Evolutionary conservation across 2,888 invertebrate species (phyloP).

Genomic region (Sturmia bella): DNA sequence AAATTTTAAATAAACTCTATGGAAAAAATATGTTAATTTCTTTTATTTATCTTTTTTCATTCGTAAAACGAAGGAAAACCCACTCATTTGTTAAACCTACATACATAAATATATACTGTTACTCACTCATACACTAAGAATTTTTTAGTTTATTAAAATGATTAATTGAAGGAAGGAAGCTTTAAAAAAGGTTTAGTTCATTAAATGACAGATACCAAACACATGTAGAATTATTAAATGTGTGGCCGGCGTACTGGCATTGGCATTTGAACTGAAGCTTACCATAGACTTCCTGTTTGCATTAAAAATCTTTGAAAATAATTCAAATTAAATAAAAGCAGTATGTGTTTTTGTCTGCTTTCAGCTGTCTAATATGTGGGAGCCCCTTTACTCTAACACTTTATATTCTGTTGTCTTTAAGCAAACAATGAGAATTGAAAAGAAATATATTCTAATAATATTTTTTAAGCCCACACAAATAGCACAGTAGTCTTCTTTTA

Average conservation of each 20-base stretch:
- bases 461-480: too few species aligned
- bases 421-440: too few species aligned
- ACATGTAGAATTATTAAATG: background rate
- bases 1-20: conserved; percentile 17
- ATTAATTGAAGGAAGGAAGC: background rate
- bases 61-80: background rate
- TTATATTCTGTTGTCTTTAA: too few species aligned
- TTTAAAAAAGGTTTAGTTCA: background rate
- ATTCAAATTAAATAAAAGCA: background rate
- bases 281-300: background rate
- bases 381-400: too few species aligned
- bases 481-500: too few species aligned
- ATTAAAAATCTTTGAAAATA: background rate
- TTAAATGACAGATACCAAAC: background rate
- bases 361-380: too few species aligned
- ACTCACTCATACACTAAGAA: background rate
- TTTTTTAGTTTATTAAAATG: conserved; percentile 3
- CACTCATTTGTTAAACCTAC: background rate
- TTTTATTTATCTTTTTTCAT: background rate
- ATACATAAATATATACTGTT: background rate
- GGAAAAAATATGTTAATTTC: background rate
- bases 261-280: conserved; percentile 1
- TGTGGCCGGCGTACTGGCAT: too few species aligned
- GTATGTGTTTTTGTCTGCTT: too few species aligned
- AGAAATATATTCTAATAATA: too few species aligned